Base-by-base conservation (phyloP, 2,113 vertebrate species). In the Aepyceros melampus region DNA sequence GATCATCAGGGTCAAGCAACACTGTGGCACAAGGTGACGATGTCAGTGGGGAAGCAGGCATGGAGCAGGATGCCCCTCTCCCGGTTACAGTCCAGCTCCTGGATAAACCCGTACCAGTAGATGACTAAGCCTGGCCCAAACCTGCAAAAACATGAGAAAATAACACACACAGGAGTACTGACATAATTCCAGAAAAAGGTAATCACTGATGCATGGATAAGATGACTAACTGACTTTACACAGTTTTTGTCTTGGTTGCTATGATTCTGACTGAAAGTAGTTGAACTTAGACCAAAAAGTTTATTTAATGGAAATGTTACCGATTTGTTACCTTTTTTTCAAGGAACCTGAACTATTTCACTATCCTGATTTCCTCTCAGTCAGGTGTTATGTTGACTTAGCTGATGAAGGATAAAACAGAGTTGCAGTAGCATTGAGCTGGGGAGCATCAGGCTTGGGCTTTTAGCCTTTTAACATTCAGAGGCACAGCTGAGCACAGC, bases 31-130 rank as follows among this genome's bases (percentile, higher is more conserved):
- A 99, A 98, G 98, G 99, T 99, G 98, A 99, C 99, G 43, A 99
- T 99, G 99, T 99, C 99, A 7, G 99, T 99, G n/a, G 99, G 99
- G 98, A 99, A 99, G 97, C 99, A 99, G 98, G 99, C 99, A 98
- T 99, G 99, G 55, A 99, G 99, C 97, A 99, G 99, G 98, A 99
- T 99, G 43, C 99, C 99, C 95, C 99, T 98, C 91, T 99, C 99
- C 58, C 99, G 99, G 98, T 99, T 99, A 98, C 99, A 99, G 98
- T 99, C 99, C 97, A 99, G 98, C 97, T 99, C 99, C 64, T 99
- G 99, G 87, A 99, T 99, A 96, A 99, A 99, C 55, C 99, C 99
- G 0, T 99, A 99, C 99, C 99, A 99, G 97, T 99, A 99, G 99
- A 99, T 99, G 97, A 99, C 99, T 92, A 99, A 99, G 85, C 99